Evolutionary conservation across 2,888 invertebrate species (phyloP).

Genomic region (Pecten maximus): DNA sequence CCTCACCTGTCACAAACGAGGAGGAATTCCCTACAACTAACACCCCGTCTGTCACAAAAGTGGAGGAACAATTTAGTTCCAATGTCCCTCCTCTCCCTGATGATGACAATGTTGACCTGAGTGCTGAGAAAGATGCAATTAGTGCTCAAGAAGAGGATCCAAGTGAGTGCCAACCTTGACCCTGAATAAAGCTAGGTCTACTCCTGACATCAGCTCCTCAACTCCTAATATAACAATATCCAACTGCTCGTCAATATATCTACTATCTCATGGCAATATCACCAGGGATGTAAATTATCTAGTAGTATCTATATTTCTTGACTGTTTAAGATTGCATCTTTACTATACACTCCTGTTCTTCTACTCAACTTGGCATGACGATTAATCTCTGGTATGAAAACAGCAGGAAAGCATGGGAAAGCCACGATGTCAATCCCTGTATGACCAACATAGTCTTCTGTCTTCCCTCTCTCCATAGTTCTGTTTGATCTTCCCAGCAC

Average conservation of each 20-base stretch:
- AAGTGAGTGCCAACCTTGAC: background rate
- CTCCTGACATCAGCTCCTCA: background rate
- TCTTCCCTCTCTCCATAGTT: no score
- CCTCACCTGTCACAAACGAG: background rate
- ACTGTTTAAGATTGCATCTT: background rate
- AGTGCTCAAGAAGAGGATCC: constrained; percentile 19
- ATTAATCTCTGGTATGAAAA: background rate
- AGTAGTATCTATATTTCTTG: background rate
- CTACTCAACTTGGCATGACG: background rate
- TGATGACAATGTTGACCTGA: background rate
- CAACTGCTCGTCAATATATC: background rate
- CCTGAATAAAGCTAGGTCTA: background rate
- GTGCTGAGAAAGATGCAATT: background rate
- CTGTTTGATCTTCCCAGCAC: no score
- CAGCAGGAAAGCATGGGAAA: no score
- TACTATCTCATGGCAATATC: background rate
- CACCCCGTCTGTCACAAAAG: background rate
- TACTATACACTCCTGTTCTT: no score
- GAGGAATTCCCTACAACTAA: background rate
- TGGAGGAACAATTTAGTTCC: background rate
- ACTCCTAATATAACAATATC: background rate
- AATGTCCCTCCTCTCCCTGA: background rate
- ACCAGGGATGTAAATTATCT: no score
- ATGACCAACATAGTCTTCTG: no score
- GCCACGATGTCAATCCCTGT: no score